These are phyloP conservation scores for Arenaria interpres DNA, from an alignment of 2,113 vertebrate genomes.

Conservation along the genomic window DNA sequence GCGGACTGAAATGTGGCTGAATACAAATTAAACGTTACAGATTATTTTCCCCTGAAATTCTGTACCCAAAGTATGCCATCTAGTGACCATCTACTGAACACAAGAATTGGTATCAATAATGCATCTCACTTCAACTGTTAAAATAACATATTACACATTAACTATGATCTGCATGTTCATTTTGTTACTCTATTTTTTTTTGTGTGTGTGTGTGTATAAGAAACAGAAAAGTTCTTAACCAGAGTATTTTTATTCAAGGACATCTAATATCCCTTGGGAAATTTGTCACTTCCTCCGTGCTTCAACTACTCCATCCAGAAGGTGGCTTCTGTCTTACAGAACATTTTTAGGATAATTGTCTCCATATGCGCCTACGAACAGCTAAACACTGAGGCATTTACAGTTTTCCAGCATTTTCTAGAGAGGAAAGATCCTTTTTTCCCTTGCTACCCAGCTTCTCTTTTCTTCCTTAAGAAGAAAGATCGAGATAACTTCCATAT, in stretches of 20 bases:
- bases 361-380: fast-evolving
- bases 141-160: fast-evolving
- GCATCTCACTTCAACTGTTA: background rate
- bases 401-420: background rate
- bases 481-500: background rate
- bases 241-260: background rate
- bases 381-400: background rate
- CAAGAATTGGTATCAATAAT: background rate
- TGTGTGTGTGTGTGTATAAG: fast-evolving
- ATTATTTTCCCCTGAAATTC: background rate
- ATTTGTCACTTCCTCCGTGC: background rate
- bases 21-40: background rate
- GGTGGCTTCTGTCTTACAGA: background rate
- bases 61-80: conserved; percentile 66
- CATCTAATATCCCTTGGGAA: background rate
- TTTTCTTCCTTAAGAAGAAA: background rate
- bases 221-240: background rate
- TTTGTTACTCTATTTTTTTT: background rate
- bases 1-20: background rate
- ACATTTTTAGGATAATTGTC: background rate
- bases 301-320: background rate
- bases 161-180: fast-evolving
- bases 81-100: conserved; percentile 41
- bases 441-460: background rate
- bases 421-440: background rate